Evolutionary conservation across 92 coral and sea anemone species (phyloP).

Genomic region (Actinostola sp.): DNA sequence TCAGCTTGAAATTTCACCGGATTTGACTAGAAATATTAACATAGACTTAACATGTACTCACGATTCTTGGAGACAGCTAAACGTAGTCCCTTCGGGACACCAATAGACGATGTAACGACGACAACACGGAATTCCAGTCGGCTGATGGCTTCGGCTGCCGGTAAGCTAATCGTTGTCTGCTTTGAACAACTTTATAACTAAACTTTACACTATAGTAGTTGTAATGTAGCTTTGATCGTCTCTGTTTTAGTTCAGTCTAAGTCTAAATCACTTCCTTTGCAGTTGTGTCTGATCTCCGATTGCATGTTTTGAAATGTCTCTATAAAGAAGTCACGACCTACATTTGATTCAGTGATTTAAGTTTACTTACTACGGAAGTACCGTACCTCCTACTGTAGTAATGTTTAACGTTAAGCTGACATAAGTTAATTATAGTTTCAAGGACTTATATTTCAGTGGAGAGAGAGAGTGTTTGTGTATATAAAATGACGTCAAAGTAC

Average conservation of each 20-base stretch:
- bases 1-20: slow-evolving; percentile 33
- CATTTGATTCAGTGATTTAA: too few species aligned
- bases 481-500: slow-evolving; percentile 4
- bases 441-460: not conserved
- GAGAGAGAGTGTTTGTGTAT: not conserved
- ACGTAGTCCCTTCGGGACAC: slow-evolving; percentile 80
- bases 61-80: slow-evolving; percentile 85
- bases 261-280: not conserved
- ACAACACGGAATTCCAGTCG: slow-evolving; percentile 43
- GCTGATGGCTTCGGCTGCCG: slow-evolving; percentile 84
- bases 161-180: slow-evolving; percentile 39
- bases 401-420: too few species aligned
- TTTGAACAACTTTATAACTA: too few species aligned
- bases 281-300: not conserved
- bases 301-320: too few species aligned
- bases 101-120: slow-evolving; percentile 1
- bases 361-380: too few species aligned
- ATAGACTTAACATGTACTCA: slow-evolving; percentile 77
- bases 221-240: not conserved
- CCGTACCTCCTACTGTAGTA: too few species aligned
- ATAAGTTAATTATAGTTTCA: too few species aligned
- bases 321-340: too few species aligned
- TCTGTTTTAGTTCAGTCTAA: not conserved
- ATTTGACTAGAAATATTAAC: slow-evolving; percentile 25
- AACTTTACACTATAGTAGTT: not conserved